These are phyloP conservation scores for Netelia virgata DNA, from an alignment of 2,888 invertebrate species.

Conservation along the genomic window DNA sequence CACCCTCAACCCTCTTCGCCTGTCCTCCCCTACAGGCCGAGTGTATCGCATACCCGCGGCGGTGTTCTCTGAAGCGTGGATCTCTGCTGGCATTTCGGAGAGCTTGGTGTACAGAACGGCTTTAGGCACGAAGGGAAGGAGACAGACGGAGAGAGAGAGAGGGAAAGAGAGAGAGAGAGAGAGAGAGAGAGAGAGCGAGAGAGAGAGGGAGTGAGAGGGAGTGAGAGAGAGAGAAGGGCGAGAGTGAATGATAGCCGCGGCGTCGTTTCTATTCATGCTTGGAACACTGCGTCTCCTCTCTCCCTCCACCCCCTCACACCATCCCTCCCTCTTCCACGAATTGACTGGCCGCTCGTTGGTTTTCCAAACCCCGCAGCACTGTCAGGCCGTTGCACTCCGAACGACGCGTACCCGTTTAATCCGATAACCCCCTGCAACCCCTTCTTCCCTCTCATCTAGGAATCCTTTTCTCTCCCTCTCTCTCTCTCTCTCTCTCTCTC, in stretches of 20 bases:
- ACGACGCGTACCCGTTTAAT: conserved; percentile 77
- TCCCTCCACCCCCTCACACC: too few species aligned
- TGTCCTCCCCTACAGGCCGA: background rate
- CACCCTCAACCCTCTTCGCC: conserved; percentile 13
- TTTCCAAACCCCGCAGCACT: conserved; percentile 15
- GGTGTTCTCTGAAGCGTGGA: conserved; percentile 53
- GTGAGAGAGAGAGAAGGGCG: conserved; percentile 29
- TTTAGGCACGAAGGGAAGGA: conserved; percentile 54
- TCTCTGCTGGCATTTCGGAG: conserved; percentile 33
- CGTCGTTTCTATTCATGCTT: conserved; percentile 66
- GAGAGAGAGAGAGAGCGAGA: conserved; percentile 50
- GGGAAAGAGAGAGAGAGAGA: conserved; percentile 42
- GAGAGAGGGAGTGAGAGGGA: conserved; percentile 41
- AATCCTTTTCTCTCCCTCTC: background rate
- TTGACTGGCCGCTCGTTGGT: conserved; percentile 54
- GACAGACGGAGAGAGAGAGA: conserved; percentile 48
- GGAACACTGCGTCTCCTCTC: conserved; percentile 32
- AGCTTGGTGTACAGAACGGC: conserved; percentile 31
- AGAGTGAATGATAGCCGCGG: conserved; percentile 64
- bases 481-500: conserved; percentile 57
- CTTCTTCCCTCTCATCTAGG: too few species aligned
- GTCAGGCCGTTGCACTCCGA: conserved; percentile 56
- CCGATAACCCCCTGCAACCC: conserved; percentile 74
- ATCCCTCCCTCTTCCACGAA: conserved; percentile 12
- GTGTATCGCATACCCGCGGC: conserved; percentile 51